These are phyloP conservation scores for Heliconius erato DNA, from an alignment of 2,888 invertebrate species.

Conservation along the genomic window DNA sequence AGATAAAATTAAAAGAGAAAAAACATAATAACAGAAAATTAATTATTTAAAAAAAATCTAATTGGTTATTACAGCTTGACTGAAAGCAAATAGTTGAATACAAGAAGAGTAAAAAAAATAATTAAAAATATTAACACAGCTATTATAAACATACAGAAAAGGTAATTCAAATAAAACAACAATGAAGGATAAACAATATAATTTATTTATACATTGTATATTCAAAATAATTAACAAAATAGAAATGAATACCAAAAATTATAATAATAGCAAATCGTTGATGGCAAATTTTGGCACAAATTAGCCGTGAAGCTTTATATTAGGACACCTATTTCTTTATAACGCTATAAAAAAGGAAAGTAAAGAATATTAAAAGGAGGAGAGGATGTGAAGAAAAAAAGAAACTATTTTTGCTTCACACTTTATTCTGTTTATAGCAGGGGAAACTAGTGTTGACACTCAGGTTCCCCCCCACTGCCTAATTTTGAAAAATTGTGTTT, in stretches of 20 bases:
- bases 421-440: neutral
- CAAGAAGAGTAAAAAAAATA: no score
- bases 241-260: conserved; percentile 39
- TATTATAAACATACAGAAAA: neutral
- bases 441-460: neutral
- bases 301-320: conserved; percentile 61
- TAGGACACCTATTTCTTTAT: conserved; percentile 13
- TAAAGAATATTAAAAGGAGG: neutral
- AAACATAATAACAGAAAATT: no score
- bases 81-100: no score
- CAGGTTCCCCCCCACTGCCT: neutral
- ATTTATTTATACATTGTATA: conserved; percentile 65
- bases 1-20: no score
- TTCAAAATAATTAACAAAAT: conserved; percentile 30
- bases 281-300: conserved; percentile 83
- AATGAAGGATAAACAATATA: conserved; percentile 56
- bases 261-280: conserved; percentile 42
- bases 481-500: neutral
- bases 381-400: neutral
- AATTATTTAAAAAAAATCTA: no score
- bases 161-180: conserved; percentile 39
- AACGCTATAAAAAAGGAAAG: neutral
- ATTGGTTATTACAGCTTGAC: no score
- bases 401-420: neutral
- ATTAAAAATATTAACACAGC: no score